phyloP scores from a whole-genome alignment of 2,888 invertebrate species.

The Xanthia togata region DNA sequence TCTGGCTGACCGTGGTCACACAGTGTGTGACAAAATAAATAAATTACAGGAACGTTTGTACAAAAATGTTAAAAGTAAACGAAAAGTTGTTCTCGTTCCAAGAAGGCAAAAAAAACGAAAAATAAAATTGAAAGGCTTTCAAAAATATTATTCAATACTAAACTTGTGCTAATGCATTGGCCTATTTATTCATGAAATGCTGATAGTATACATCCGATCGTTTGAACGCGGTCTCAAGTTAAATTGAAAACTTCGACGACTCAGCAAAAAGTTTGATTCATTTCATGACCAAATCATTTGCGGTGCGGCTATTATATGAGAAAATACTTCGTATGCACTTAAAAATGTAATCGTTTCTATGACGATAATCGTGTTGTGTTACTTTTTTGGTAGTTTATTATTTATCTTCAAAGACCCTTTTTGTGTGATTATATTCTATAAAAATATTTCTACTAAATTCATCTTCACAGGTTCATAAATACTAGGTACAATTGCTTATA shows the following conservation, averaged over 20 bases:
- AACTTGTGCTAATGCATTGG: conserved; percentile 17
- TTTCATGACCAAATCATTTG: conserved; percentile 53
- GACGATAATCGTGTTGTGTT: background rate
- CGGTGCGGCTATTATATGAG: background rate
- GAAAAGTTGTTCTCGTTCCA: background rate
- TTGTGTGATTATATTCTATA: conserved; percentile 8
- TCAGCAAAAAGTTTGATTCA: conserved; percentile 61
- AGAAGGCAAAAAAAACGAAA: background rate
- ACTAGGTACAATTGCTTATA: conserved; percentile 11
- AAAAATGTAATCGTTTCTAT: background rate
- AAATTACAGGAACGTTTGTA: background rate
- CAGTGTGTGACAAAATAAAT: conserved; percentile 5
- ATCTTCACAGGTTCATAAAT: conserved; percentile 31
- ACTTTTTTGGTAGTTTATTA: background rate
- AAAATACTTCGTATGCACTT: conserved; percentile 14
- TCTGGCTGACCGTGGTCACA: background rate
- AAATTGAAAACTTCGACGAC: conserved; percentile 75
- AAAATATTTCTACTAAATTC: conserved; percentile 13
- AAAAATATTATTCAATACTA: conserved; percentile 28
- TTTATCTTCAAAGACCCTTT: background rate
- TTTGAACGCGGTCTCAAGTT: conserved; percentile 71
- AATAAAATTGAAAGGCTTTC: background rate
- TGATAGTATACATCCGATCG: conserved; percentile 68
- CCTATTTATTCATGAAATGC: conserved; percentile 66
- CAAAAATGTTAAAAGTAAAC: conserved; percentile 1